These are phyloP conservation scores for Gnatocerus cornutus DNA, from an alignment of 2,888 invertebrate genomes.

Conservation along the genomic window DNA sequence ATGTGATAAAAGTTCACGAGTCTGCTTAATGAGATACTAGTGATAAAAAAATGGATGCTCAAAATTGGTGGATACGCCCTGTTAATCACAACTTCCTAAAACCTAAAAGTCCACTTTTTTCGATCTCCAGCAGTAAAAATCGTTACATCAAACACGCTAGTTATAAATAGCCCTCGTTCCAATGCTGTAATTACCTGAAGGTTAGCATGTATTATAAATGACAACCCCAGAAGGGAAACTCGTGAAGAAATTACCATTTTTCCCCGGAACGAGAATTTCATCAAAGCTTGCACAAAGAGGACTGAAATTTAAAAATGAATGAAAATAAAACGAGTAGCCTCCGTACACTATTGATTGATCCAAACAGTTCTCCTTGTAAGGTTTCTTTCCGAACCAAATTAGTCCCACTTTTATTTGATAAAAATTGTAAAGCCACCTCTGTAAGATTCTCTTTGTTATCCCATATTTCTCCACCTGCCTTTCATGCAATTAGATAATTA, in stretches of 20 bases:
- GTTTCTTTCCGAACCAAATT: not conserved
- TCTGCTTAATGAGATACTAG: no score
- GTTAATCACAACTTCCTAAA: no score
- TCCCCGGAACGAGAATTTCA: conserved; percentile 16
- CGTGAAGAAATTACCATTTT: conserved; percentile 31
- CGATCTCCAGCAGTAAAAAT: conserved; percentile 13
- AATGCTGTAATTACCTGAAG: conserved; percentile 16
- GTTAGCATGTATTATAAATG: conserved; percentile 24
- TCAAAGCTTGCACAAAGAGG: conserved; percentile 22
- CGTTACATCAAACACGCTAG: conserved; percentile 15
- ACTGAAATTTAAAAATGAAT: conserved; percentile 31
- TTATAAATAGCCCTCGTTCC: conserved; percentile 21
- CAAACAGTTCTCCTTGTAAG: conserved; percentile 16
- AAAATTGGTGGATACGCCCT: no score
- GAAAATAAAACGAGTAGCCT: conserved; percentile 15
- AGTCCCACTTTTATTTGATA: not conserved
- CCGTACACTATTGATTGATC: conserved; percentile 34
- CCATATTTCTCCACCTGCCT: conserved; percentile 27
- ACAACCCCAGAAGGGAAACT: conserved; percentile 1
- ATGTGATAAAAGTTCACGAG: no score
- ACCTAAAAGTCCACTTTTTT: no score
- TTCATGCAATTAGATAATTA: conserved; percentile 27
- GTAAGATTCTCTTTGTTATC: conserved; percentile 27
- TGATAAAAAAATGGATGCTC: no score
- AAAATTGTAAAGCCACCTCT: conserved; percentile 3